Evolutionary conservation across 2,113 vertebrate species (phyloP), one percentile per base, ranked within the genome.

Genomic region (Pelecanoides urinatrix): DNA sequence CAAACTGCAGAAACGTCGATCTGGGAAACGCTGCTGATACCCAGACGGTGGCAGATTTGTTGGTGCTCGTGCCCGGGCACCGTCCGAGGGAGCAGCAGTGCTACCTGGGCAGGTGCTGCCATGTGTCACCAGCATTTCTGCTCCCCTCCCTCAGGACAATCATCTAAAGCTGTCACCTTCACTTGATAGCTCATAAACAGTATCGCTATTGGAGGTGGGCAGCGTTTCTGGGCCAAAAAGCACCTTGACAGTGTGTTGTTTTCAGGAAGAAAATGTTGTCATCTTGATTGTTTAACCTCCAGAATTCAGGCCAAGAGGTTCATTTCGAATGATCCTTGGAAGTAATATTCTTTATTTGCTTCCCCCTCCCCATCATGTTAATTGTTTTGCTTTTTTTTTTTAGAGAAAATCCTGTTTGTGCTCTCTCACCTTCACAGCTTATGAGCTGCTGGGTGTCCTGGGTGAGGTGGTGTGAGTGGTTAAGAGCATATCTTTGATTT

Each of bases 381-480:
- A 40, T 45, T 40, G 30, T 3, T 90, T 62, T 56, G 22, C 6
- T 59, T 21, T 29, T 47, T 55, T 82, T 63, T 82, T 63, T 49
- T 27, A 38, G n/a, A 74, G 34, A 26, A 7, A 67, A 52, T 79
- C 40, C 36, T n/a, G 7, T 25, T 38, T 38, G 40, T 83, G 76
- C 32, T 29, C 19, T 29, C 55, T 42, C 65, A 6, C 38, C 2
- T 26, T 29, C 32, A 29, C 53, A 10, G 47, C 30, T 47, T 29
- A 30, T 2, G 18, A 68, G 55, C 20, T 27, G 17, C 66, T 82
- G 29, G 0, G 0, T 5, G 5, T 16, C 40, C 67, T 14, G 38
- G 36, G 58, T 26, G 58, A 80, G 72, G 58, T 58, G 53, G 6
- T 65, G 16, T 1, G 19, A 70, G 71, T 13, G 45, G 50, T 56